A percentile compares a stretch with the other conserved stretches of the same genome.
Evolutionary conservation across 1,140 invertebrate genomes (phyloP).

Genomic region (Calephelis nemesis): DNA sequence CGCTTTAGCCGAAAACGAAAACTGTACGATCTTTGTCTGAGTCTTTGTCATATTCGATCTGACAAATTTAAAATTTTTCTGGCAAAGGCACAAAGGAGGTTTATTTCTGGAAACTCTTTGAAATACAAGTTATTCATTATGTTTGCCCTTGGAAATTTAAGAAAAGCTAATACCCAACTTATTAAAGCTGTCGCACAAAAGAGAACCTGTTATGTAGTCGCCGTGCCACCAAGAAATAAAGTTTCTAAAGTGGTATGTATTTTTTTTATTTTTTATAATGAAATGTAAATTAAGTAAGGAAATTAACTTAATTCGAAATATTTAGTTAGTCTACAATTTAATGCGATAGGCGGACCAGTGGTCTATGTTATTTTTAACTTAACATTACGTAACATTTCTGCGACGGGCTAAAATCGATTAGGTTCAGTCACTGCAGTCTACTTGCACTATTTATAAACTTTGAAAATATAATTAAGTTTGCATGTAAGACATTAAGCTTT

Average conservation of each 20-base stretch:
- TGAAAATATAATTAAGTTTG: no score
- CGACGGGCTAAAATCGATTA: background rate
- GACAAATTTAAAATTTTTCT: constrained; percentile 22
- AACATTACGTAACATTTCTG: constrained; percentile 9
- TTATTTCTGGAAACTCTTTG: background rate
- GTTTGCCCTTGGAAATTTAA: constrained; percentile 53
- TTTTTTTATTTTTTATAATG: constrained; percentile 21
- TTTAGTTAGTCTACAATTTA: background rate
- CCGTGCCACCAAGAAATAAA: constrained; percentile 53
- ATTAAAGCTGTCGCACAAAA: constrained; percentile 54
- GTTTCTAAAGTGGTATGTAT: constrained; percentile 59
- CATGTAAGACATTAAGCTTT: no score
- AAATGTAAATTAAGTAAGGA: background rate
- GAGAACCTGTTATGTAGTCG: constrained; percentile 57
- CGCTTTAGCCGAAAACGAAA: background rate
- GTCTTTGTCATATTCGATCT: background rate
- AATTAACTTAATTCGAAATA: background rate
- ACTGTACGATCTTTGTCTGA: background rate
- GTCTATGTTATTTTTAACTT: constrained; percentile 15
- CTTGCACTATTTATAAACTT: no score
- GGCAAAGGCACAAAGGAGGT: background rate
- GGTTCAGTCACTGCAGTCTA: no score
- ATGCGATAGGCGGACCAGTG: background rate
- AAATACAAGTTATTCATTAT: constrained; percentile 42
- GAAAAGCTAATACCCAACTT: constrained; percentile 47